Evolutionary conservation across 2,113 vertebrate species (phyloP), one percentile per base, ranked within the genome.

Genomic region (Rallus limicola): DNA sequence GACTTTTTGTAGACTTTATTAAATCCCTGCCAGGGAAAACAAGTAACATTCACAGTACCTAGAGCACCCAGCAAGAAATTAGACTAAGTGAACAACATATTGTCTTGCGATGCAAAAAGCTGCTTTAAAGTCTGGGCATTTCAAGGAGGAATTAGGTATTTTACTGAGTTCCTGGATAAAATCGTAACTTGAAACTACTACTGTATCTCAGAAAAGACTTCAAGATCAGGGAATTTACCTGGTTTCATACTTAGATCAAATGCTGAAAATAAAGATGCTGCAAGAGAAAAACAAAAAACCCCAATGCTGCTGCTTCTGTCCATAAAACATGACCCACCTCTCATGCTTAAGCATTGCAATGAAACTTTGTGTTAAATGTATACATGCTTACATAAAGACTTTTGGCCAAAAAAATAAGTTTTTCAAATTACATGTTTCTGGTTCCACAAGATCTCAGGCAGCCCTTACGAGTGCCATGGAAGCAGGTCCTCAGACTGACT

Each of bases 401-500:
- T 29, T 4, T 23, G 21, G 7, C 7, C 31, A 75, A 81, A 62
- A 59, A 36, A 65, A 1, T 0, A 10, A 25, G 21, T 20, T 74
- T 71, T 56, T 74, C 52, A 42, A 55, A 55, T 55, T 33, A 72
- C n/a, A 65, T 36, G 59, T 82, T 75, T 81, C n/a, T 62, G 63
- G 23, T 16, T 46, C 60, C 38, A 11, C 19, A 42, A 33, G 36
- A 69, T 8, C n/a, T 74, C 63, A 62, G 38, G 25, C 1, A 3
- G 75, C 36, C 63, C 34, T 85, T 13, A 20, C 0, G 3, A 90
- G 71, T 5, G 13, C 13, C 55, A 29, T 26, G 58, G 59, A 56
- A 64, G 23, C 15, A 67, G 40, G 23, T n/a, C 17, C 36, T 24
- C 0, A 6, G 52, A 42, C 31, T 29, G 62, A 24, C 0, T 8